These are phyloP conservation scores for Labeo calbasu DNA, from an alignment of 2,797 vertebrate genomes.

Conservation along the genomic window DNA sequence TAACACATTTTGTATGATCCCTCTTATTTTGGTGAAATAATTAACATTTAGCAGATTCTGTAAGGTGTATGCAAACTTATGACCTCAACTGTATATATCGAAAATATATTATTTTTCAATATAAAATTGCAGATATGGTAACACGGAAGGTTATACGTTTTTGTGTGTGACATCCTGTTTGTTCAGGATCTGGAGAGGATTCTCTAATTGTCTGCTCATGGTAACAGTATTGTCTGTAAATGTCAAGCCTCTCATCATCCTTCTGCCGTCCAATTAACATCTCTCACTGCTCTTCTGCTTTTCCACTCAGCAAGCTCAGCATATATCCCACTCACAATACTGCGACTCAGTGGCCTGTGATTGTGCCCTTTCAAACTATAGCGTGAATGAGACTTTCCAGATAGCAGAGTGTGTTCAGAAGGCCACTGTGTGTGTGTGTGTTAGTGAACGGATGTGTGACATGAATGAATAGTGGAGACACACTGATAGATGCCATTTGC, in stretches of 20 bases:
- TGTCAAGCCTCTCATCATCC: constrained; percentile 74
- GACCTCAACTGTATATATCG: too few relatives aligned
- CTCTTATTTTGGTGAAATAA: too few relatives aligned
- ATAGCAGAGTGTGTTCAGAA: constrained; percentile 42
- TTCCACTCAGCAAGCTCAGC: constrained; percentile 57
- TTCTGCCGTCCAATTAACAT: constrained; percentile 59
- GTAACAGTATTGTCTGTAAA: constrained; percentile 73
- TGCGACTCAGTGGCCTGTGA: constrained; percentile 42
- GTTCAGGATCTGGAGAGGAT: constrained; percentile 35
- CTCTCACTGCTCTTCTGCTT: constrained; percentile 46
- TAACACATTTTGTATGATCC: too few relatives aligned
- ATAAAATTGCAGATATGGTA: background rate
- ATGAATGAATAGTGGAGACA: background rate
- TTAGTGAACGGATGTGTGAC: constrained; percentile 1
- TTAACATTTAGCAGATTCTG: background rate
- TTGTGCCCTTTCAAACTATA: constrained; percentile 53
- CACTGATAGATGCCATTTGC: background rate
- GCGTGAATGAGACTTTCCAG: constrained; percentile 33
- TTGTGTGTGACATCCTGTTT: constrained; percentile 38
- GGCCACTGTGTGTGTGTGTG: constrained; percentile 38
- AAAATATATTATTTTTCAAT: background rate
- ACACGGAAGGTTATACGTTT: constrained; percentile 27
- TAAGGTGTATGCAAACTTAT: too few relatives aligned
- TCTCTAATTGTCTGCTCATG: constrained; percentile 53
- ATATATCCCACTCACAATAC: constrained; percentile 50